Evolutionary conservation across 2,113 vertebrate species (phyloP).

Genomic region (Neogobius melanostomus): DNA sequence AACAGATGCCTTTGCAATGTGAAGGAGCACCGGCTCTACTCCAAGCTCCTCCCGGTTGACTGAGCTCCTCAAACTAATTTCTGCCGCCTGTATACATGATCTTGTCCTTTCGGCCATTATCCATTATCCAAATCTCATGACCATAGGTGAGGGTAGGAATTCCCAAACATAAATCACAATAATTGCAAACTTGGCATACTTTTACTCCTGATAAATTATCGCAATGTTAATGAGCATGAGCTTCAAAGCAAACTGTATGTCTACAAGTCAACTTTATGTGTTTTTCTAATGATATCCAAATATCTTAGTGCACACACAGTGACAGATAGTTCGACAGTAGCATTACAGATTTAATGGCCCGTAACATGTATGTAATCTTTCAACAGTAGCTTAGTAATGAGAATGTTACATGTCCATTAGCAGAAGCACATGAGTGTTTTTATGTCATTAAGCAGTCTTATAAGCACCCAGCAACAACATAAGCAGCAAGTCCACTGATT

Average conservation of each 20-base stretch:
- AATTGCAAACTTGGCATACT: not conserved
- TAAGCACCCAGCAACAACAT: slow-evolving; percentile 35
- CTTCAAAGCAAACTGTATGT: not conserved
- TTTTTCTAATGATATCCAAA: slow-evolving; percentile 12
- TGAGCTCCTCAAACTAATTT: too few species aligned
- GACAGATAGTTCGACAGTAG: slow-evolving; percentile 25
- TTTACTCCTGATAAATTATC: slow-evolving; percentile 6
- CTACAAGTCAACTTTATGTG: slow-evolving; percentile 9
- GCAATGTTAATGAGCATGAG: slow-evolving; percentile 10
- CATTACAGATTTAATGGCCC: slow-evolving; percentile 48
- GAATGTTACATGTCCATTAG: slow-evolving; percentile 53
- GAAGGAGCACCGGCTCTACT: too few species aligned
- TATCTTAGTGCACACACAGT: slow-evolving; percentile 23
- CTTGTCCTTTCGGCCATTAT: too few species aligned
- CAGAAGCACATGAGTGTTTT: slow-evolving; percentile 31
- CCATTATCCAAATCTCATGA: too few species aligned
- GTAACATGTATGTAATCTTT: slow-evolving; percentile 56
- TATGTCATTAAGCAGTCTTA: slow-evolving; percentile 54
- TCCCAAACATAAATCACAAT: too few species aligned
- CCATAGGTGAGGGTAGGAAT: too few species aligned
- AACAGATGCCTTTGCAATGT: too few species aligned
- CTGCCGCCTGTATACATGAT: too few species aligned
- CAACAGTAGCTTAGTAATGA: slow-evolving; percentile 54
- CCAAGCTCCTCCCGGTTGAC: too few species aligned
- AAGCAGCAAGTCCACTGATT: slow-evolving; percentile 51